These are phyloP conservation scores for Anguilla pacifica DNA, from an alignment of 2,797 vertebrate species.

Conservation along the genomic window DNA sequence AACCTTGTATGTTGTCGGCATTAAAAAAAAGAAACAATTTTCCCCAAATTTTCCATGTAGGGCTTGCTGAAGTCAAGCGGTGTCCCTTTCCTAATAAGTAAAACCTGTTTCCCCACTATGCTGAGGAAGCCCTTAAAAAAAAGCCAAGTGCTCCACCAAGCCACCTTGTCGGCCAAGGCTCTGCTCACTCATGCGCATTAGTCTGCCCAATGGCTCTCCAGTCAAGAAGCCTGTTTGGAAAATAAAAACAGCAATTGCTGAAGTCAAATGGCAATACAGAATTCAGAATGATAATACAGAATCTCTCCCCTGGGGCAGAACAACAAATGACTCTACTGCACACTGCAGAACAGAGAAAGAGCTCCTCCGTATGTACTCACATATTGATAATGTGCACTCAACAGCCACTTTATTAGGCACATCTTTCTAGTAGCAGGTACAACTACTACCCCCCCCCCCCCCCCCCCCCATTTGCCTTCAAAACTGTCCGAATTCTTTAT, in stretches of 20 bases:
- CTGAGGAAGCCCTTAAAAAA: not conserved
- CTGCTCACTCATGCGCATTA: not conserved
- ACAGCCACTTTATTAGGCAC: too few species aligned
- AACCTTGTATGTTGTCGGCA: not conserved
- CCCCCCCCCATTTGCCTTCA: too few species aligned
- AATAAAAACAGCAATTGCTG: not conserved
- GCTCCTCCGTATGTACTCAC: not conserved
- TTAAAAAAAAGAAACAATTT: not conserved
- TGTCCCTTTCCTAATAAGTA: not conserved
- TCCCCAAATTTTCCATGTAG: not conserved
- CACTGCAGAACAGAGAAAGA: not conserved
- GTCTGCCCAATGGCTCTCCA: not conserved
- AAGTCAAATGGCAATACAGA: not conserved
- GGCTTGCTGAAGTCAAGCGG: not conserved
- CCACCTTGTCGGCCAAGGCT: not conserved
- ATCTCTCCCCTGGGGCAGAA: not conserved
- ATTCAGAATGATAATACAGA: not conserved
- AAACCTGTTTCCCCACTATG: not conserved
- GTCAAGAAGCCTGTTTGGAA: not conserved
- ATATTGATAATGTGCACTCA: too few species aligned
- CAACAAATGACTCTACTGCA: constrained; percentile 1
- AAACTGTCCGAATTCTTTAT: too few species aligned
- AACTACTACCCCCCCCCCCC: too few species aligned
- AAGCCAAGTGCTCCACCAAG: not conserved
- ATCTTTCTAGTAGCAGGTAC: too few species aligned